Conservation (phyloP, 1,140 invertebrate genomes). For the Drosophila pachea region DNA sequence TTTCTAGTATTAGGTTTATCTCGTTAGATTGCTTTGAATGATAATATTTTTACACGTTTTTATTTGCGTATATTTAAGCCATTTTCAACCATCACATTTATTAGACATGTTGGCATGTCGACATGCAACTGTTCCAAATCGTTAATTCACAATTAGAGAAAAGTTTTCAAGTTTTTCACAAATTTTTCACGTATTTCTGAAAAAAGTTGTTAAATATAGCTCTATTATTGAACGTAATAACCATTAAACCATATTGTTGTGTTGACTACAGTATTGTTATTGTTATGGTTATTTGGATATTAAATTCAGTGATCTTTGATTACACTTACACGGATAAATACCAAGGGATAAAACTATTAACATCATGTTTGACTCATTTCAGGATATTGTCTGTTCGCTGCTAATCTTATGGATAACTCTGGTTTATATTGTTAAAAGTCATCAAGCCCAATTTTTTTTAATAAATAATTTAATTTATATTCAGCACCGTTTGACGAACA, state of each 20-base stretch:
- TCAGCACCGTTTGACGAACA: not conserved
- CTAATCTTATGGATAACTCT: no score
- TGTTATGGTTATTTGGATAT: no score
- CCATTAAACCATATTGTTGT: not conserved
- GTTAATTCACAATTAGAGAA: conserved; percentile 28
- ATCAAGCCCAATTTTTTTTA: no score
- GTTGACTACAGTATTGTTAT: no score
- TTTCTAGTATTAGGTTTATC: not conserved
- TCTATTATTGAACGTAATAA: not conserved
- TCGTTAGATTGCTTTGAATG: not conserved
- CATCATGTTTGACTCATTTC: no score
- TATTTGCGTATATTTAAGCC: not conserved
- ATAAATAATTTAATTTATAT: not conserved
- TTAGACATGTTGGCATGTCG: conserved; percentile 14
- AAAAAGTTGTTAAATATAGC: conserved; percentile 11
- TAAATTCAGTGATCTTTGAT: no score
- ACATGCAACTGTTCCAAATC: conserved; percentile 32
- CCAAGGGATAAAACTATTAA: no score
- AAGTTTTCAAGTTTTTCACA: conserved; percentile 17
- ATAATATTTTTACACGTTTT: no score
- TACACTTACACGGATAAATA: no score
- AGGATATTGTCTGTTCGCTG: no score
- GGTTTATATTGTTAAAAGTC: no score
- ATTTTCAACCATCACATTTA: not conserved
- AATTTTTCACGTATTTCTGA: conserved; percentile 27